These are phyloP conservation scores for Lethocerus indicus DNA, from an alignment of 1,140 invertebrate genomes.

Conservation along the genomic window DNA sequence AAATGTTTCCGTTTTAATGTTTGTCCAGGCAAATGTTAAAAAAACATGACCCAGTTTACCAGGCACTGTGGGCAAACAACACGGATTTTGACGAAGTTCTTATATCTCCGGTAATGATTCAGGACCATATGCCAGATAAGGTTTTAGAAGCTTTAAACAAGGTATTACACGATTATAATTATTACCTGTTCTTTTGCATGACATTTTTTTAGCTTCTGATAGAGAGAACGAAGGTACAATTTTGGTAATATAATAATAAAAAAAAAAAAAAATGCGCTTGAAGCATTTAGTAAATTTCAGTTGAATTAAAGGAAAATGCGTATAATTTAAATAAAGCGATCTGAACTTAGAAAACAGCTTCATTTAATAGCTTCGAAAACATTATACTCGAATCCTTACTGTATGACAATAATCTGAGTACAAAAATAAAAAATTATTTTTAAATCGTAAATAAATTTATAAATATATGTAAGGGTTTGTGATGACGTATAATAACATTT, in stretches of 20 bases:
- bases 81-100: conserved; percentile 79
- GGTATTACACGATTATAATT: conserved; percentile 39
- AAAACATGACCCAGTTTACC: conserved; percentile 64
- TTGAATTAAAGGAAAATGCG: no score
- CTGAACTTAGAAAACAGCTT: no score
- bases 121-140: conserved; percentile 87
- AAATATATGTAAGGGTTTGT: no score
- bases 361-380: no score
- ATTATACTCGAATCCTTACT: no score
- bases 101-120: conserved; percentile 81
- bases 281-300: no score
- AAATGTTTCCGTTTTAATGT: conserved; percentile 4
- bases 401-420: no score
- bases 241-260: background rate
- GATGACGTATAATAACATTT: no score
- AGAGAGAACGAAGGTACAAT: background rate
- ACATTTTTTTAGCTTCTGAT: background rate
- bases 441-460: no score
- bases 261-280: background rate
- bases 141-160: conserved; percentile 73
- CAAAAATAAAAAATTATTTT: no score
- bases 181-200: background rate
- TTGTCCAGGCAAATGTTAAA: conserved; percentile 43
- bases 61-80: conserved; percentile 77
- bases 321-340: no score